Evolutionary conservation across 2,797 vertebrate species (phyloP).

Genomic region (Poeciliopsis paucimaculata): DNA sequence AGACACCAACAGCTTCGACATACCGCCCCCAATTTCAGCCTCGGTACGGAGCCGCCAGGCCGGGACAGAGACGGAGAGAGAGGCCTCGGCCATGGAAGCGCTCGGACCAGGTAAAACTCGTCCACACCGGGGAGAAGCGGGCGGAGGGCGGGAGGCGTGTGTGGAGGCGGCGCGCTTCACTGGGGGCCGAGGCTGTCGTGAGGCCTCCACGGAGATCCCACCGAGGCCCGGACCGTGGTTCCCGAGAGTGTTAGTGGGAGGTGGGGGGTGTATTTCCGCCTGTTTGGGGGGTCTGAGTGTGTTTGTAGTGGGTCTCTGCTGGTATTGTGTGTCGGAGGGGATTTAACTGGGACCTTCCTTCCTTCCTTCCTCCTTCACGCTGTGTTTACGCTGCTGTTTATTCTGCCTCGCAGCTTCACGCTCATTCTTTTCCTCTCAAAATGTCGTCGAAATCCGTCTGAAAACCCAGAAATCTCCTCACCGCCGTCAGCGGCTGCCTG

Average conservation of each 20-base stretch:
- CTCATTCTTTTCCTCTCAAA: background rate
- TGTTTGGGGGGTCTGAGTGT: background rate
- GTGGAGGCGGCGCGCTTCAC: conserved; percentile 68
- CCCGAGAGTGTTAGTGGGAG: background rate
- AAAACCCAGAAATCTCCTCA: conserved; percentile 5
- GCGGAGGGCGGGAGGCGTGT: conserved; percentile 45
- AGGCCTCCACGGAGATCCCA: conserved; percentile 80
- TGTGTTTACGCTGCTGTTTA: conserved; percentile 65
- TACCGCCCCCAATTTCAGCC: conserved; percentile 90
- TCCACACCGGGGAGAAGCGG: conserved; percentile 8
- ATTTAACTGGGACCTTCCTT: conserved; percentile 79
- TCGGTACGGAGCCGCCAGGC: conserved; percentile 91
- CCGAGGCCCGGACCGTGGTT: conserved; percentile 63
- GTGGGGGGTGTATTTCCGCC: background rate
- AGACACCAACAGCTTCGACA: conserved; percentile 86
- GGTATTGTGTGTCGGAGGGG: conserved; percentile 74
- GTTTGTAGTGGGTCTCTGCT: conserved; percentile 4
- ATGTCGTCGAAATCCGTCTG: conserved; percentile 26
- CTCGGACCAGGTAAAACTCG: conserved; percentile 94
- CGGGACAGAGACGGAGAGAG: conserved; percentile 91
- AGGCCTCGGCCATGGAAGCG: conserved; percentile 96
- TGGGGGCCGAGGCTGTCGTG: conserved; percentile 79
- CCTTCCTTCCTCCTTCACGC: conserved; percentile 76
- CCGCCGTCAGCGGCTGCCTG: conserved; percentile 55
- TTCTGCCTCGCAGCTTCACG: background rate